phyloP scores from a whole-genome alignment of 2,888 invertebrate genomes.

The Ectropis crepuscularia region DNA sequence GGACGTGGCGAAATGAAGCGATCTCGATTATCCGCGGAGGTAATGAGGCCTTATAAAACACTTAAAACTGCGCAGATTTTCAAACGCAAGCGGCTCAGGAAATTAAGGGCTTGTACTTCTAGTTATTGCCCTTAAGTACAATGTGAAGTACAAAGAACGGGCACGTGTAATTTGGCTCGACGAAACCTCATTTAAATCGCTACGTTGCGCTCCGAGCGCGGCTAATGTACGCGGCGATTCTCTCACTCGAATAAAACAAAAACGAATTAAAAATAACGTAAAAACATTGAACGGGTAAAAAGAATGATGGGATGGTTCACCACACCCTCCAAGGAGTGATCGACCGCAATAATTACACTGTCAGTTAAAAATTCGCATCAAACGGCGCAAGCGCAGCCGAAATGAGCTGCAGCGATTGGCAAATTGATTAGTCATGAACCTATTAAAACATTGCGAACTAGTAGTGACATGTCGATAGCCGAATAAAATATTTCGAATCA shows the following conservation, averaged over 20 bases:
- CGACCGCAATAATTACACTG: constrained; percentile 75
- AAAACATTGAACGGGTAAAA: constrained; percentile 76
- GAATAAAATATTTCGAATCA: constrained; percentile 26
- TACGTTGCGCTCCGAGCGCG: constrained; percentile 66
- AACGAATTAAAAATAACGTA: constrained; percentile 77
- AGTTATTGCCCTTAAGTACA: constrained; percentile 83
- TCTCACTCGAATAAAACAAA: constrained; percentile 76
- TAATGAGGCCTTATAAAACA: constrained; percentile 62
- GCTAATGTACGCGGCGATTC: constrained; percentile 72
- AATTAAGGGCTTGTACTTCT: constrained; percentile 74
- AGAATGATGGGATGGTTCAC: constrained; percentile 73
- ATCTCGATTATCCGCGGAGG: constrained; percentile 50
- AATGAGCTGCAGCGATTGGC: constrained; percentile 30
- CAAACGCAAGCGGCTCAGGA: constrained; percentile 65
- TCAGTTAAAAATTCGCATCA: constrained; percentile 69
- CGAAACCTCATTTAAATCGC: constrained; percentile 78
- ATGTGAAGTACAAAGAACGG: constrained; percentile 77
- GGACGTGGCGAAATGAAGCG: constrained; percentile 47
- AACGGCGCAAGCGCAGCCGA: constrained; percentile 42
- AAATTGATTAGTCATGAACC: constrained; percentile 41
- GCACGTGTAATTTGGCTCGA: constrained; percentile 79
- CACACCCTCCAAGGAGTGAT: constrained; percentile 73
- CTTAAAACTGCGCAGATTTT: constrained; percentile 65
- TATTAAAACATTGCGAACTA: constrained; percentile 44
- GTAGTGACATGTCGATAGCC: constrained; percentile 42